A percentile compares a stretch with the other conserved stretches of the same genome.
phyloP scores from a whole-genome alignment of 2,797 vertebrate genomes.

The Margarornis squamiger region DNA sequence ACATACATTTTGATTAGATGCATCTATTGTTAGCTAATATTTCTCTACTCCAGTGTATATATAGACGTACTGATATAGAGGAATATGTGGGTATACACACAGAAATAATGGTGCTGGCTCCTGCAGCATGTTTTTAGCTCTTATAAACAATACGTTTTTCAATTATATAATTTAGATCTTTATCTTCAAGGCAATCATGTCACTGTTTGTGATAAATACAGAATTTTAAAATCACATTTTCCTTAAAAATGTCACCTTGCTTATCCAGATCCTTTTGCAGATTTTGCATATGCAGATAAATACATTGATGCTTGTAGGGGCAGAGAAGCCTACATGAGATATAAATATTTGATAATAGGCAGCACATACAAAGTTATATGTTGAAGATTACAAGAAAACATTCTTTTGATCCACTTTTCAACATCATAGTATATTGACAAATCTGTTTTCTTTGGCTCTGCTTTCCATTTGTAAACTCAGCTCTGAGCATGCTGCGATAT shows the following conservation, averaged over 20 bases:
- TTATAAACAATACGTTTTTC: conserved; percentile 5
- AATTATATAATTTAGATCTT: conserved; percentile 1
- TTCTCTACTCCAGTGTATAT: conserved; percentile 53
- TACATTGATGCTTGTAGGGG: neutral
- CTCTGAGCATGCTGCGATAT: neutral
- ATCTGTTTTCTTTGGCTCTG: neutral
- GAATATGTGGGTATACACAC: neutral
- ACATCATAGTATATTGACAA: neutral
- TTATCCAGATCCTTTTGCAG: neutral
- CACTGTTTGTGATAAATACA: neutral
- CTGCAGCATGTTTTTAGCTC: conserved; percentile 24
- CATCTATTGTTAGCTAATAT: conserved; percentile 68
- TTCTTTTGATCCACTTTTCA: neutral
- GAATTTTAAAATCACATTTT: neutral
- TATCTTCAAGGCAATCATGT: neutral
- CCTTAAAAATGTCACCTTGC: neutral
- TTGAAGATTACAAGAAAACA: neutral
- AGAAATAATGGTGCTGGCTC: conserved; percentile 13
- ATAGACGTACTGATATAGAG: conserved; percentile 12
- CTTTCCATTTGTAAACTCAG: neutral
- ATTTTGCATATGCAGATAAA: neutral
- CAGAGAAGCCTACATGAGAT: neutral
- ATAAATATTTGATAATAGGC: neutral
- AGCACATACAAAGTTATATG: neutral
- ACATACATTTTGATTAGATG: conserved; percentile 77